Evolutionary conservation across 2,113 vertebrate genomes (phyloP).

Genomic region (Electrona antarctica): DNA sequence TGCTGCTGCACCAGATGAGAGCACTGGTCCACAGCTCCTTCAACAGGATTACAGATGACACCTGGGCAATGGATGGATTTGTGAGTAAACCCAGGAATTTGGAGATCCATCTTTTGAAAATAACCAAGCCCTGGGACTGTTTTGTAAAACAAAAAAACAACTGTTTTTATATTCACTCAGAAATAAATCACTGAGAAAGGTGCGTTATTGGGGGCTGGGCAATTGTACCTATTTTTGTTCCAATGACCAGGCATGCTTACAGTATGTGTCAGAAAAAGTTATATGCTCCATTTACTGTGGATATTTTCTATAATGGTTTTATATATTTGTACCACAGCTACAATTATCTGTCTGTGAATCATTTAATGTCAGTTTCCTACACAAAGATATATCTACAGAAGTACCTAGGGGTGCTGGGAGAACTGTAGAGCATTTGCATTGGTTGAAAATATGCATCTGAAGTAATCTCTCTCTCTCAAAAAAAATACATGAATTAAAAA

Average conservation of each 20-base stretch:
- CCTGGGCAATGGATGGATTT: constrained; percentile 98
- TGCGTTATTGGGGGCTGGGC: neutral
- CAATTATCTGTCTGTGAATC: neutral
- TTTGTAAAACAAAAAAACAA: constrained; percentile 2
- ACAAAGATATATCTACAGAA: constrained; percentile 6
- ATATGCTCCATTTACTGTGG: constrained; percentile 17
- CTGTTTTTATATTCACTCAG: neutral
- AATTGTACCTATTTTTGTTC: constrained; percentile 7
- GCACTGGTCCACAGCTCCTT: constrained; percentile 84
- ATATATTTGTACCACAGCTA: constrained; percentile 36
- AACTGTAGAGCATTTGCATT: constrained; percentile 6
- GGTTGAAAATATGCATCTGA: constrained; percentile 10
- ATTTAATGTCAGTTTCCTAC: constrained; percentile 29
- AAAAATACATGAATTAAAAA: too few species aligned
- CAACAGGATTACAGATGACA: constrained; percentile 90
- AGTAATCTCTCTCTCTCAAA: constrained; percentile 16
- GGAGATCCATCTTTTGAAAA: constrained; percentile 24
- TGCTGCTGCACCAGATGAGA: constrained; percentile 90
- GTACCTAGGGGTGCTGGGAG: constrained; percentile 20
- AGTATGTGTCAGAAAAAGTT: constrained; percentile 13
- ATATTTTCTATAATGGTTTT: constrained; percentile 36
- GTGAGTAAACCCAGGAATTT: constrained; percentile 82
- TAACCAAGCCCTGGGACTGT: constrained; percentile 23
- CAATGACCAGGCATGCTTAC: constrained; percentile 14
- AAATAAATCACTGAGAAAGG: constrained; percentile 1